Conservation (phyloP, 2,888 invertebrate genomes). For the Mylabris sibirica region DNA sequence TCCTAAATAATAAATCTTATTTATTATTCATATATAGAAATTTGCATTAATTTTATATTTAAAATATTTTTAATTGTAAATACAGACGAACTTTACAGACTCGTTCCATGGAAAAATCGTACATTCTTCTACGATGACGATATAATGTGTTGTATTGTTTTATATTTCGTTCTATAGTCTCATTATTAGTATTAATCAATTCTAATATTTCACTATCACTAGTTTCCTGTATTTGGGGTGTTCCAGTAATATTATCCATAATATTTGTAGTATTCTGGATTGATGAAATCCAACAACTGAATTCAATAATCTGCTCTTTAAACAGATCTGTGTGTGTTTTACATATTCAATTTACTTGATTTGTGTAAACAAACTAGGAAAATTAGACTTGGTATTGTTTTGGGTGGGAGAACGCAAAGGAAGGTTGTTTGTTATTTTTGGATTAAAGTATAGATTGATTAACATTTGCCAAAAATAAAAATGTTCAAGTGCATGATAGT, state of each 20-base stretch:
- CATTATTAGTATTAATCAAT: slow-evolving; percentile 34
- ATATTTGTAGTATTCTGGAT: neutral
- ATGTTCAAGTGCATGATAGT: neutral
- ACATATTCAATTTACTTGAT: slow-evolving; percentile 25
- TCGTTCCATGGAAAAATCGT: slow-evolving; percentile 44
- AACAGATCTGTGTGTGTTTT: slow-evolving; percentile 17
- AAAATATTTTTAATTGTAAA: slow-evolving; percentile 16
- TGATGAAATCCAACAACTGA: neutral
- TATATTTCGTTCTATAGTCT: slow-evolving; percentile 19
- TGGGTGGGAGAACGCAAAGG: neutral
- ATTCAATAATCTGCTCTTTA: neutral
- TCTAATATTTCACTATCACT: slow-evolving; percentile 43
- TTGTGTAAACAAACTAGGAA: slow-evolving; percentile 30
- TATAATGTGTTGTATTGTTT: slow-evolving; percentile 25
- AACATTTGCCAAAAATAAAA: neutral
- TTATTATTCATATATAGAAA: neutral
- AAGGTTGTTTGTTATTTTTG: slow-evolving; percentile 3
- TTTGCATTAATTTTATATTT: slow-evolving; percentile 7
- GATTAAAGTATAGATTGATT: slow-evolving; percentile 6
- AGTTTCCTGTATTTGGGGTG: slow-evolving; percentile 27
- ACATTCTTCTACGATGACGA: slow-evolving; percentile 42
- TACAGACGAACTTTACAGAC: slow-evolving; percentile 37
- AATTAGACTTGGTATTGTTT: slow-evolving; percentile 16
- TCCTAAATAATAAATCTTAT: slow-evolving; percentile 65
- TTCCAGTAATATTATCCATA: slow-evolving; percentile 23